phyloP scores from a whole-genome alignment of 2,797 vertebrate genomes.

The Thalassophryne amazonica region DNA sequence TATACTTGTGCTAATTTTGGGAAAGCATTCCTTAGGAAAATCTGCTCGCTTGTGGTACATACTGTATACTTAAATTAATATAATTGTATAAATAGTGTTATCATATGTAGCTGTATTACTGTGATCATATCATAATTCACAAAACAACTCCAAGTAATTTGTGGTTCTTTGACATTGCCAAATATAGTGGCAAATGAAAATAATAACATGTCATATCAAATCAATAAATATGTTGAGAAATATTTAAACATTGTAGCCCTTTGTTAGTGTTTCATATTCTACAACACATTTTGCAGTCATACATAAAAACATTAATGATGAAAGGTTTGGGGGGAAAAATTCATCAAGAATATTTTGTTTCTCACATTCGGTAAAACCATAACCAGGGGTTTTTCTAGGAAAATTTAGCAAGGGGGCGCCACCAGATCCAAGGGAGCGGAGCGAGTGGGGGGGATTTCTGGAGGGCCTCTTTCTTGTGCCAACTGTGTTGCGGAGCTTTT shows the following conservation, averaged over 20 bases:
- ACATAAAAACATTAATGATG: too few species aligned
- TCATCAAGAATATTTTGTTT: too few species aligned
- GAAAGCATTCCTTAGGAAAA: slow-evolving; percentile 48
- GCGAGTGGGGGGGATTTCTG: too few species aligned
- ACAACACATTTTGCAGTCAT: too few species aligned
- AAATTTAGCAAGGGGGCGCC: too few species aligned
- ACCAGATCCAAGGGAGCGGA: too few species aligned
- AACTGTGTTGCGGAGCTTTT: too few species aligned
- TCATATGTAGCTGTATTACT: slow-evolving; percentile 33
- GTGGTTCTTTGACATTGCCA: slow-evolving; percentile 18
- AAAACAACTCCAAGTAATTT: slow-evolving; percentile 28
- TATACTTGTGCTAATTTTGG: slow-evolving; percentile 24
- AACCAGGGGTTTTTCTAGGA: too few species aligned
- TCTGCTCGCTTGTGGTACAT: slow-evolving; percentile 78
- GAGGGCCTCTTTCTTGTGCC: too few species aligned
- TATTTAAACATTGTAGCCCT: slow-evolving; percentile 19
- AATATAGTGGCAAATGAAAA: slow-evolving; percentile 41
- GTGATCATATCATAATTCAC: slow-evolving; percentile 47
- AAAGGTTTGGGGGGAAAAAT: too few species aligned
- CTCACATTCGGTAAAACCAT: too few species aligned
- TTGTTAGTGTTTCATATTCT: slow-evolving; percentile 16
- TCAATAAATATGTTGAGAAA: slow-evolving; percentile 61
- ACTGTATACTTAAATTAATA: slow-evolving; percentile 72
- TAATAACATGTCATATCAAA: slow-evolving; percentile 54
- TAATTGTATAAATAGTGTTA: slow-evolving; percentile 60